phyloP scores from a whole-genome alignment of 1,140 invertebrate species.

The Orius insidiosus region DNA sequence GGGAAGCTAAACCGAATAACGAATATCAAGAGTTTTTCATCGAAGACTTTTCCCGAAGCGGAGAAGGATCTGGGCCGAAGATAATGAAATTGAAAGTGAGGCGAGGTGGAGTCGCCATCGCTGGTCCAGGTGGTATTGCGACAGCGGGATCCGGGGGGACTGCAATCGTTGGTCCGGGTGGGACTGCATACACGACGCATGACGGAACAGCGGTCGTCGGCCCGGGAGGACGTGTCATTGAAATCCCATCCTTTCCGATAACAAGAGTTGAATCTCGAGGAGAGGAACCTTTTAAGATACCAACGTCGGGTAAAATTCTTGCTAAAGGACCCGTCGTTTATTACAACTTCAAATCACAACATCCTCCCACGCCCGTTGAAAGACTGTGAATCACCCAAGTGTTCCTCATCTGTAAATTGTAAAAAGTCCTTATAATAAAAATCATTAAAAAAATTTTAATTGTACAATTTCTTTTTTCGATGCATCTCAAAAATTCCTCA shows the following conservation, averaged over 20 bases:
- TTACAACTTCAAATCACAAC: constrained; percentile 29
- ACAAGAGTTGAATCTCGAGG: constrained; percentile 4
- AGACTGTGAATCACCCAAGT: neutral
- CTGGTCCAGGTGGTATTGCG: constrained; percentile 51
- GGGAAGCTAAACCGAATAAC: neutral
- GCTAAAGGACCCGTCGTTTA: constrained; percentile 50
- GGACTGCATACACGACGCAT: constrained; percentile 47
- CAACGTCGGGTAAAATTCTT: constrained; percentile 38
- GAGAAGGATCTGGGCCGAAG: constrained; percentile 31
- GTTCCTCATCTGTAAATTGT: no score
- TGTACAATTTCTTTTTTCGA: no score
- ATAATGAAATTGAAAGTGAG: constrained; percentile 45
- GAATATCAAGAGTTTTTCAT: constrained; percentile 5
- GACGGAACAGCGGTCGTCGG: constrained; percentile 49
- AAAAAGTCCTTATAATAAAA: no score
- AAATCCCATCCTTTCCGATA: constrained; percentile 33
- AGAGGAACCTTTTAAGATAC: constrained; percentile 13
- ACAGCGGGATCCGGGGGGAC: constrained; percentile 52
- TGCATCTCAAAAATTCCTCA: no score
- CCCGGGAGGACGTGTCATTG: constrained; percentile 30
- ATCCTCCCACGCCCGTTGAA: neutral
- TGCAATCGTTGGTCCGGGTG: constrained; percentile 52
- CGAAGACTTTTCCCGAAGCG: constrained; percentile 2
- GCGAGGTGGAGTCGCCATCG: constrained; percentile 52
- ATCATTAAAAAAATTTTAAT: no score